These are phyloP conservation scores for Pipa parva DNA, from an alignment of 2,113 vertebrate species.

Conservation along the genomic window DNA sequence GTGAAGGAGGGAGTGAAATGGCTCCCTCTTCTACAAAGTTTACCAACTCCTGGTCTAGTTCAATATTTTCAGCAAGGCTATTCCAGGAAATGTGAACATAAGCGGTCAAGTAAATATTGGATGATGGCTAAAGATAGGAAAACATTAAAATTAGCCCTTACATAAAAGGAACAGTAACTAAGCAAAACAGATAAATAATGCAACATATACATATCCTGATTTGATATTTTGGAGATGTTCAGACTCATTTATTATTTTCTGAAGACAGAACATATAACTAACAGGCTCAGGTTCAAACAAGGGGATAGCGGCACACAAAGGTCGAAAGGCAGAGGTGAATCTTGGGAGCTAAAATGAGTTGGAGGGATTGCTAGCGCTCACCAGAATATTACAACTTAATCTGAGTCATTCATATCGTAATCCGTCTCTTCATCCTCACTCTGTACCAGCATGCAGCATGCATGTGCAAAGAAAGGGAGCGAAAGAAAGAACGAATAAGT, in stretches of 20 bases:
- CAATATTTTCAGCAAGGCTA: too few species aligned
- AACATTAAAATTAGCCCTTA: too few species aligned
- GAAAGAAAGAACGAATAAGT: constrained; percentile 46
- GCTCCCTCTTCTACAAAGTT: too few species aligned
- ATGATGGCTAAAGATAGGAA: too few species aligned
- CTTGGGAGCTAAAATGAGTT: background rate
- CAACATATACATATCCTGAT: too few species aligned
- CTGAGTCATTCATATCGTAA: constrained; percentile 84
- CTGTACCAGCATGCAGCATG: constrained; percentile 69
- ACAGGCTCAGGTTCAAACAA: background rate
- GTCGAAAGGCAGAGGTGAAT: background rate
- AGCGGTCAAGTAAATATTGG: too few species aligned
- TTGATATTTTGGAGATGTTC: too few species aligned
- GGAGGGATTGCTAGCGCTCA: constrained; percentile 65
- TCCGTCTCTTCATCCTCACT: constrained; percentile 78
- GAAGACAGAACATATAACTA: background rate
- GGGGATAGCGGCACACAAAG: background rate
- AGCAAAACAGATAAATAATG: too few species aligned
- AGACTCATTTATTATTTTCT: background rate
- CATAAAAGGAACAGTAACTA: too few species aligned
- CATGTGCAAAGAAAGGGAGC: constrained; percentile 60
- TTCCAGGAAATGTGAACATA: too few species aligned
- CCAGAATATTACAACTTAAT: constrained; percentile 78
- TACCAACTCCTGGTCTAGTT: too few species aligned
- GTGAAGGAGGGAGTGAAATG: too few species aligned